Evolutionary conservation across 1,140 invertebrate genomes (phyloP).

Genomic region (Heterodera carotae): DNA sequence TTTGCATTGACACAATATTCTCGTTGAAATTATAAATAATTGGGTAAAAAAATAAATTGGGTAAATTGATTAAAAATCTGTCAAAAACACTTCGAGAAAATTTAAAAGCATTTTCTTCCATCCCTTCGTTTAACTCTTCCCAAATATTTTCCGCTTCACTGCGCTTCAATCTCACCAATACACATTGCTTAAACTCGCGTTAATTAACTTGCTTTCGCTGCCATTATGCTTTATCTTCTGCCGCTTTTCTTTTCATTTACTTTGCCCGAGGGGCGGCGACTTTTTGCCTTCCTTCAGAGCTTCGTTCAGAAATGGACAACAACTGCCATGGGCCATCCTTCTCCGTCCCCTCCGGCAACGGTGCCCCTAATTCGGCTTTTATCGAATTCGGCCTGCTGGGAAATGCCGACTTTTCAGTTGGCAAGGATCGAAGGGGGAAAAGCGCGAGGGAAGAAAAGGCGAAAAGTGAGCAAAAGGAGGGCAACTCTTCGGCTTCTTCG

Average conservation of each 20-base stretch:
- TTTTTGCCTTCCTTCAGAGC: slow-evolving; percentile 2
- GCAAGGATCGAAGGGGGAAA: not conserved
- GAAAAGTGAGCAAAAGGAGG: not conserved
- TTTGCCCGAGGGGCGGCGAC: too few relatives aligned
- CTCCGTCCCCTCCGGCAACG: not conserved
- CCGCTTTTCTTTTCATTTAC: not conserved
- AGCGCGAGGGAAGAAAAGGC: slow-evolving; percentile 10
- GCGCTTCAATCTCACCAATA: too few relatives aligned
- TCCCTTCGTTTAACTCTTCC: not conserved
- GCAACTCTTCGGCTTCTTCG: too few relatives aligned
- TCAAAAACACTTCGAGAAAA: not conserved
- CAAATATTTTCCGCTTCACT: not conserved
- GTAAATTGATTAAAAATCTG: not conserved
- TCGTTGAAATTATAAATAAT: not conserved
- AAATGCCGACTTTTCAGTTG: not conserved
- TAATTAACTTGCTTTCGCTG: not conserved
- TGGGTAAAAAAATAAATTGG: not conserved
- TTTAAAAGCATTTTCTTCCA: not conserved
- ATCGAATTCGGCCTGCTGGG: not conserved
- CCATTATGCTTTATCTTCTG: not conserved
- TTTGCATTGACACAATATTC: not conserved
- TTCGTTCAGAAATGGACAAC: not conserved
- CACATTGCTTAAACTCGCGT: not conserved
- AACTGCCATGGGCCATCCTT: not conserved
- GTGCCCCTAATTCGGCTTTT: not conserved